phyloP scores from a whole-genome alignment of 92 coral and sea anemone species.

The Parazoanthus atlanticus region DNA sequence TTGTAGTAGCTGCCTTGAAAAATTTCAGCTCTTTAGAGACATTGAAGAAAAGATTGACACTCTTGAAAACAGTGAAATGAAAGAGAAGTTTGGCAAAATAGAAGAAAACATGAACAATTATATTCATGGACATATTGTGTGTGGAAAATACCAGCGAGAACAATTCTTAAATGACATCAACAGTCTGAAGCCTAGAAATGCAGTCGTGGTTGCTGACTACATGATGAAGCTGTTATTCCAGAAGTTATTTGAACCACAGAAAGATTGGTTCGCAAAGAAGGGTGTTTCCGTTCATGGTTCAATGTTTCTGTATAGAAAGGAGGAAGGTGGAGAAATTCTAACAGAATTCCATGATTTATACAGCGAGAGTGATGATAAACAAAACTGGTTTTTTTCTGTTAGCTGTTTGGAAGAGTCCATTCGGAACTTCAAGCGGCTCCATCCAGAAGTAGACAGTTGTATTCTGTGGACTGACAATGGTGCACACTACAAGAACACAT shows the following conservation, averaged over 20 bases:
- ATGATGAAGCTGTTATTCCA: conserved; percentile 71
- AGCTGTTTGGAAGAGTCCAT: conserved; percentile 52
- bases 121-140: conserved; percentile 46
- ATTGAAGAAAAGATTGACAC: conserved; percentile 28
- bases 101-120: conserved; percentile 38
- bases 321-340: conserved; percentile 28
- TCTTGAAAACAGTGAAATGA: conserved; percentile 38
- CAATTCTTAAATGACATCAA: conserved; percentile 41
- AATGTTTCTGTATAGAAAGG: conserved; percentile 55
- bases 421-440: conserved; percentile 40
- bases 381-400: conserved; percentile 63
- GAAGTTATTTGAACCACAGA: conserved; percentile 56
- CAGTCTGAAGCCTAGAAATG: conserved; percentile 30
- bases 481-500: conserved; percentile 63
- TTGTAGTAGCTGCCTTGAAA: conserved; percentile 12
- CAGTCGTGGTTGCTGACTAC: conserved; percentile 50
- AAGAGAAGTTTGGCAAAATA: conserved; percentile 14
- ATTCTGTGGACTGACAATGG: conserved; percentile 75
- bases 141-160: conserved; percentile 53
- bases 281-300: conserved; percentile 66
- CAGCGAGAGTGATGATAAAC: conserved; percentile 58
- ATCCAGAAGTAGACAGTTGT: conserved; percentile 17
- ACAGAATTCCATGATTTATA: conserved; percentile 50
- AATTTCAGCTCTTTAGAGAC: conserved; percentile 30
- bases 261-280: conserved; percentile 55